Conservation (phyloP, 2,797 vertebrate genomes). For the Characodon lateralis region DNA sequence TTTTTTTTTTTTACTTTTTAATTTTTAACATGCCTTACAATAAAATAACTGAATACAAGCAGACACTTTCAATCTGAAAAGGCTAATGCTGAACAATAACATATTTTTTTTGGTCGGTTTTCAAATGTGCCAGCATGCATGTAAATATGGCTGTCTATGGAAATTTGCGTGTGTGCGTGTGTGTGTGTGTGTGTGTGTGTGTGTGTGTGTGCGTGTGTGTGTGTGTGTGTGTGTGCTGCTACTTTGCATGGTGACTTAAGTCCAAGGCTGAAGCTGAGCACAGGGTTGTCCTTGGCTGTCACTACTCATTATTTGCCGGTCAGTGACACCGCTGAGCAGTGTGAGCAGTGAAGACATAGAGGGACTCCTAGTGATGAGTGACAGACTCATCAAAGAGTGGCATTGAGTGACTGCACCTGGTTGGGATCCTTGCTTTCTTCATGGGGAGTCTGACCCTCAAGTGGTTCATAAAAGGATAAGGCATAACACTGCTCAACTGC, state of each 20-base stretch:
- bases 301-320: constrained; percentile 71
- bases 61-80: not conserved
- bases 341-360: constrained; percentile 66
- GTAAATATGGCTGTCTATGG: constrained; percentile 6
- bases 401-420: constrained; percentile 47
- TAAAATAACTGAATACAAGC: not conserved
- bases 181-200: constrained; percentile 11
- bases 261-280: constrained; percentile 58
- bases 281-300: constrained; percentile 72
- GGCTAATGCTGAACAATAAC: constrained; percentile 4
- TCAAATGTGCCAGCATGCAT: constrained; percentile 1
- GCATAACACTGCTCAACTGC: constrained; percentile 25
- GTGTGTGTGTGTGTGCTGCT: constrained; percentile 22
- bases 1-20: constrained; percentile 3
- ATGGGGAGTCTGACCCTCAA: constrained; percentile 34
- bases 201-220: not conserved
- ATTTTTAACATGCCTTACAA: not conserved
- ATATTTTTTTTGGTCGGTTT: constrained; percentile 10
- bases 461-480: constrained; percentile 24
- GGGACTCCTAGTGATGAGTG: constrained; percentile 59
- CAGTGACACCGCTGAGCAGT: constrained; percentile 62
- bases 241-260: constrained; percentile 68
- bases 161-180: constrained; percentile 10
- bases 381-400: constrained; percentile 49
- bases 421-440: constrained; percentile 57